Evolutionary conservation across 2,888 invertebrate species (phyloP).

Genomic region (Torymus aiolomorphi): DNA sequence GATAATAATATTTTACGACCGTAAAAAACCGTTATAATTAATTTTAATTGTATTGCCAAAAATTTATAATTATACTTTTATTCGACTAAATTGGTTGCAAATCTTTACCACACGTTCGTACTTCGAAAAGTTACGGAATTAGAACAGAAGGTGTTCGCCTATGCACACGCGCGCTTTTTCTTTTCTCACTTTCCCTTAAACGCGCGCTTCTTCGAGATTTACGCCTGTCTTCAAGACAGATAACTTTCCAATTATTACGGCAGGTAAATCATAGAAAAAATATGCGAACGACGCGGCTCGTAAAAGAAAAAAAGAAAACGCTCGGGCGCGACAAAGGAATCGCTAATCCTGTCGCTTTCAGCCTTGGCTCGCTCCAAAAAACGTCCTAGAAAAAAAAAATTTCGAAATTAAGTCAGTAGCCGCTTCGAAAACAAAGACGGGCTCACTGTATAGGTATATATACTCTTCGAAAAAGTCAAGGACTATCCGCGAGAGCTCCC

Average conservation of each 20-base stretch:
- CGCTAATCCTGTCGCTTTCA: too few relatives aligned
- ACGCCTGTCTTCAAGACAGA: slow-evolving; percentile 17
- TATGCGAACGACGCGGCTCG: background rate
- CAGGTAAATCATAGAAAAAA: slow-evolving; percentile 5
- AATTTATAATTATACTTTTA: too few relatives aligned
- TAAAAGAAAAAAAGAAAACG: background rate
- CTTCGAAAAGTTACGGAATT: background rate
- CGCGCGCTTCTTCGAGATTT: slow-evolving; percentile 28
- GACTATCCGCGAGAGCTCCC: background rate
- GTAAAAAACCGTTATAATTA: background rate
- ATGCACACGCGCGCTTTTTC: slow-evolving; percentile 3
- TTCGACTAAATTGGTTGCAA: too few relatives aligned
- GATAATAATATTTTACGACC: background rate
- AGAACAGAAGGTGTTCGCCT: slow-evolving; percentile 21
- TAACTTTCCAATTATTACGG: slow-evolving; percentile 29
- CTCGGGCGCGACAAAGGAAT: too few relatives aligned
- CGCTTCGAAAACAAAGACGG: too few relatives aligned
- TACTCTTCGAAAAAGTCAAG: background rate
- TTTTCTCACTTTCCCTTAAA: slow-evolving; percentile 32
- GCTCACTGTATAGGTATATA: too few relatives aligned
- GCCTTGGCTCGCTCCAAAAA: too few relatives aligned
- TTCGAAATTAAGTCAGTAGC: too few relatives aligned
- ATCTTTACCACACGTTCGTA: too few relatives aligned
- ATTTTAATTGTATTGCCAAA: background rate
- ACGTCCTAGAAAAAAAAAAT: too few relatives aligned